phyloP scores from a whole-genome alignment of 2,797 vertebrate genomes.

The Sarcoramphus papa region DNA sequence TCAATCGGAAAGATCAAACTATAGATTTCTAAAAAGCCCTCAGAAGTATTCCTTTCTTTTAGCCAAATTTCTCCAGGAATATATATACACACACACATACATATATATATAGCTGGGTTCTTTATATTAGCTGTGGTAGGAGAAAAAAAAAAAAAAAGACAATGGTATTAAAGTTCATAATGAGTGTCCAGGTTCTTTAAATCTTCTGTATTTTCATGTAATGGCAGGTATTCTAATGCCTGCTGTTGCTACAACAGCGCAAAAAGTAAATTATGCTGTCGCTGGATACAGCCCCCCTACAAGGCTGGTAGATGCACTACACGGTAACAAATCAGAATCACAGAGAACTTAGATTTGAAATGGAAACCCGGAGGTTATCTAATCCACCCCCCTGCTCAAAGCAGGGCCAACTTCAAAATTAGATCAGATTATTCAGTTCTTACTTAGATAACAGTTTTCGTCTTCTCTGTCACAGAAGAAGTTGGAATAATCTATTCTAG shows the following conservation, averaged over 20 bases:
- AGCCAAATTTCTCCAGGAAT: background rate
- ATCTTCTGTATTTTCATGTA: background rate
- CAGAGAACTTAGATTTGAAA: background rate
- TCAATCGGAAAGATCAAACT: background rate
- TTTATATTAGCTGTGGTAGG: background rate
- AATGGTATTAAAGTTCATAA: background rate
- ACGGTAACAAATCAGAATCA: background rate
- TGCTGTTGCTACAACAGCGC: background rate
- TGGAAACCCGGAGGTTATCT: background rate
- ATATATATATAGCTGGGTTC: background rate
- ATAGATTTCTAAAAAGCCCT: background rate
- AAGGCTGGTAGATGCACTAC: background rate
- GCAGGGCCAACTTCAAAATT: background rate
- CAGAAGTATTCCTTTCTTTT: background rate
- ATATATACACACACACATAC: background rate
- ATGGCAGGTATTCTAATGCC: background rate
- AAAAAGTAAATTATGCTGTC: background rate
- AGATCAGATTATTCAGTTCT: background rate
- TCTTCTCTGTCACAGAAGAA: background rate
- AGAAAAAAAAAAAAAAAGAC: background rate
- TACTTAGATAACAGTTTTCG: background rate
- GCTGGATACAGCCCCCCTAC: background rate
- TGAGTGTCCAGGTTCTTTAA: background rate
- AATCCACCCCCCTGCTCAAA: background rate
- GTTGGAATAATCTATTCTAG: background rate